Base-by-base conservation (phyloP, 2,797 vertebrate genomes). In the Anomalospiza imberbis region DNA sequence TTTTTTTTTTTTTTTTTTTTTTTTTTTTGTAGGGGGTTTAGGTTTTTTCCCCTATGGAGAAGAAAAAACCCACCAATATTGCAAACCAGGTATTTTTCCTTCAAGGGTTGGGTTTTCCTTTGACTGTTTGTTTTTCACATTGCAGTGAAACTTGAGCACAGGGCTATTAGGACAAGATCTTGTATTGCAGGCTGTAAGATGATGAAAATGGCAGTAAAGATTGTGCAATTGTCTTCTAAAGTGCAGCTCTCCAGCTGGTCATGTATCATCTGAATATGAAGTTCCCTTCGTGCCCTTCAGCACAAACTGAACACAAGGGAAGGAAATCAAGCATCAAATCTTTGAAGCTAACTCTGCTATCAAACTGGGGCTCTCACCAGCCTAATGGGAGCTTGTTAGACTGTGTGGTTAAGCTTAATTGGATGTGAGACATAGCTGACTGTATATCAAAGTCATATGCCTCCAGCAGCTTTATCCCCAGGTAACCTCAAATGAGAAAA, bases 401-500 rank as follows among this genome's bases (percentile, higher is more conserved):
- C 94, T 80, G 68, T 79, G 88, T 95, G 93, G 95, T 96, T 95
- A 91, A 24, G 72, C 85, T 95, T 95, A 96, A 96, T 94, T 91
- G 94, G 93, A 93, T 94, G 74, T 90, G 93, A 97, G 94, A 95
- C 90, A 78, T 70, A 86, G 89, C 89, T 94, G 91, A 95, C 87
- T 95, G n/a, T 85, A 75, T 94, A 94, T 96, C 95, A 96, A 95
- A 97, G 95, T 81, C 93, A 90, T 74, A n/a, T 28, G 91, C 94
- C 95, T 95, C 77, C 83, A 94, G 95, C 95, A 91, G 77, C 96
- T 96, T 93, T 95, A 94, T 96, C 95, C 95, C 93, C 78, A 96
- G 61, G 88, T 96, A 96, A 96, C 95, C 95, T 96, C 94, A 95
- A 96, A 94, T 96, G 93, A 80, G 92, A 96, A 95, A 95, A 95